phyloP scores from a whole-genome alignment of 2,113 vertebrate species.

The Apteryx mantelli region DNA sequence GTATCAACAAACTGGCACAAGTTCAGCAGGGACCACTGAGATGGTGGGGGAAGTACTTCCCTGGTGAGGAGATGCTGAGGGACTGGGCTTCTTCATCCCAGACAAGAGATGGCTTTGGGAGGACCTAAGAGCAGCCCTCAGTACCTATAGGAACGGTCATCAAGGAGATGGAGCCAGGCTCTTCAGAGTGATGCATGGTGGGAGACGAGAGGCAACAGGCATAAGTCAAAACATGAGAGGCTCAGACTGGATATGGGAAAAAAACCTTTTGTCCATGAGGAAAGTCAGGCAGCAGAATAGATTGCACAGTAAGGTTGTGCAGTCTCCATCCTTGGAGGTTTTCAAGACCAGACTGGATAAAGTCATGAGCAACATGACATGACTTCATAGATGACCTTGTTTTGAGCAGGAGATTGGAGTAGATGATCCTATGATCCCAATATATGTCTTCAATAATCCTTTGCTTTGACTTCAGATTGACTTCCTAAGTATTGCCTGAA shows the following conservation, averaged over 20 bases:
- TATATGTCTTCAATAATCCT: not conserved
- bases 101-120: not conserved
- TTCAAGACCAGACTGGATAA: not conserved
- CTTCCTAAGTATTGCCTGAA: not conserved
- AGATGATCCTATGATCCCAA: not conserved
- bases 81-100: not conserved
- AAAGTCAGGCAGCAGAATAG: not conserved
- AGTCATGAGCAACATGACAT: not conserved
- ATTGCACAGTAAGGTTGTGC: not conserved
- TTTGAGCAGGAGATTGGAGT: not conserved
- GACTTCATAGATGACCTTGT: not conserved
- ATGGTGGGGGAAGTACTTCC: not conserved
- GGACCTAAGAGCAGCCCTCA: not conserved
- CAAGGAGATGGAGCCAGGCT: not conserved
- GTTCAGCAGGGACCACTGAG: not conserved
- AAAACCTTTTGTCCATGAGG: not conserved
- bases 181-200: not conserved
- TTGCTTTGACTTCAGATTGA: not conserved
- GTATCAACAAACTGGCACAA: not conserved
- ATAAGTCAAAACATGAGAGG: not conserved
- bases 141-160: not conserved
- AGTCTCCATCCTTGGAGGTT: not conserved
- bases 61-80: not conserved
- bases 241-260: not conserved
- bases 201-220: too few relatives aligned